Base-by-base conservation (phyloP, 1,140 invertebrate species). In the Melipona quadrifasciata region DNA sequence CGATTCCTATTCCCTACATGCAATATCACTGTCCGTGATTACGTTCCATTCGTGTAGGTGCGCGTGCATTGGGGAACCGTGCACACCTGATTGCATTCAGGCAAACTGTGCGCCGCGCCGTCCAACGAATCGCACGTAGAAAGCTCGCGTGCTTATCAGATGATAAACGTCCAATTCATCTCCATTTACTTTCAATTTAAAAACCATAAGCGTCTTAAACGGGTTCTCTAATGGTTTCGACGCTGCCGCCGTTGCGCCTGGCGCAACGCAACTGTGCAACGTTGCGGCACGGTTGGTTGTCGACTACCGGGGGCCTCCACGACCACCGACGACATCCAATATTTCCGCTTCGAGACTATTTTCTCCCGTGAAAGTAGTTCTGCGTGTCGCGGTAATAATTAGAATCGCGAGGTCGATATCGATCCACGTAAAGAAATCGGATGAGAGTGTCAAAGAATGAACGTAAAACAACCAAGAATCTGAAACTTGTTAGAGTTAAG, bases 1-100 rank as follows among this genome's bases (percentile, higher is more conserved):
- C 90, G 88, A 91, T 93, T 92, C 90, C 87, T 90, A 87, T 87
- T 92, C 86, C 86, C 89, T 85, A 83, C 86, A 82, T 91, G 85
- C 85, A 86, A 87, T 91, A 90, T 90, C 90, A 85, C 74, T 39
- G 61, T 53, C 34, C 67, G 76, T 88, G 87, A 86, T 88, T 88
- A 86, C 68, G 79, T 72, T 67, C 51, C 57, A 10, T 64, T 61
- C 51, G 73, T 79, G 58, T 75, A 84, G 51, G 55, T 27, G 34
- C 16, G 53, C 64, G 71, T 64, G 27, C 55, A 68, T 68, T 39
- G 58, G 58, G 3, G 57, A 79, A 71, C 61, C 61, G n/a, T 57
- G 64, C 76, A 81, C 81, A 86, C 85, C 82, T 87, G 88, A 87
- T 78, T 65, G 24, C 58, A 72, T 73, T 82, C 78, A 83, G 71